Evolutionary conservation across 2,888 invertebrate species (phyloP), one percentile per base, ranked within the genome.

Genomic region (Heliconius ismenius): DNA sequence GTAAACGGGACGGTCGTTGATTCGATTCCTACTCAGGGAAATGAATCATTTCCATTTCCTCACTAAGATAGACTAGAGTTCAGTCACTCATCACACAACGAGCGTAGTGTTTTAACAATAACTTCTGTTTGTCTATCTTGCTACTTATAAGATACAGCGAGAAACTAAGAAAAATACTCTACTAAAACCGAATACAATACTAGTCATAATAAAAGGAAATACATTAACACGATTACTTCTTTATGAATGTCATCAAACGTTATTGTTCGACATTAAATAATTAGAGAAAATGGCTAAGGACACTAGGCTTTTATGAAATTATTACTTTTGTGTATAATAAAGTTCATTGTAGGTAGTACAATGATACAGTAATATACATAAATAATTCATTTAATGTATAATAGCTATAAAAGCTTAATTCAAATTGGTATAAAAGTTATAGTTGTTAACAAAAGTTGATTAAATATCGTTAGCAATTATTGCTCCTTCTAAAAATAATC

Each of bases 231-330:
- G 32, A 58, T 70, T 58, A 70, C n/a, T 54, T 32, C 32, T 70
- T 70, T 70, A 70, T 36, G 58, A 58, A 70, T 58, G 58, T n/a
- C 15, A 70, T 70, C 32, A 69, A 70, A 58, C 32, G n/a, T 54
- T 70, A 32, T 15, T 36, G 62, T 73, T 24, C 15, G 6, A 73
- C 60, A 62, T 39, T 18, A 73, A 73, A 39, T 73, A 73, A 73
- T 73, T 73, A 26, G 11, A 39, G 26, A 39, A 72, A 73, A 62
- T 73, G 39, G 43, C 24, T n/a, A 15, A 62, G 21, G 13, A 62
- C 26, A 62, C 36, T 39, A 39, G 21, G 11, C 21, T 13, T 26
- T 39, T 62, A 62, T 43, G 62, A 18, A 39, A 36, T 43, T 43
- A 62, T 60, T 24, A 62, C 4, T 21, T n/a, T 28, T 62, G 0